Evolutionary conservation across 2,113 vertebrate species (phyloP).

Genomic region (Ciconia stormi): DNA sequence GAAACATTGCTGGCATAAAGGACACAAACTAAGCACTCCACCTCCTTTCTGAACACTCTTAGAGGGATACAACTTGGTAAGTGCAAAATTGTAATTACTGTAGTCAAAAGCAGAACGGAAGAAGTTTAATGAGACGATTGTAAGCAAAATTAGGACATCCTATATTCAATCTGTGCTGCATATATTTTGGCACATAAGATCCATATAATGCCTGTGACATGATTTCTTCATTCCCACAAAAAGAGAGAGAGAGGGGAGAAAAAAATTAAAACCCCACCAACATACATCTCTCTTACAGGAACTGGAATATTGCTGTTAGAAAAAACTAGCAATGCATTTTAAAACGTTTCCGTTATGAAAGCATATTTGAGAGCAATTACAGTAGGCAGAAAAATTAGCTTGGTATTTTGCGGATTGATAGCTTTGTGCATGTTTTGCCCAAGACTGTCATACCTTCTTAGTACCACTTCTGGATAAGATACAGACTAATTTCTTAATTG

Average conservation of each 20-base stretch:
- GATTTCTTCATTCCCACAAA: neutral
- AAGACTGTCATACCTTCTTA: neutral
- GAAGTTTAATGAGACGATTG: neutral
- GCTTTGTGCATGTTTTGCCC: neutral
- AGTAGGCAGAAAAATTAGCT: neutral
- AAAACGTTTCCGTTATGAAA: neutral
- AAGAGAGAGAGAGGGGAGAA: neutral
- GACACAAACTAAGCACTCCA: neutral
- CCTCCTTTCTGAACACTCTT: neutral
- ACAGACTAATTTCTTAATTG: neutral
- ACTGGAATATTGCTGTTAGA: neutral
- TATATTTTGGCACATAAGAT: neutral
- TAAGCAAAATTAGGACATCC: neutral
- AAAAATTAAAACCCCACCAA: neutral
- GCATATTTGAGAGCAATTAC: neutral
- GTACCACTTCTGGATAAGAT: neutral
- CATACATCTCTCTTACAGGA: neutral
- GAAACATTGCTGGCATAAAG: neutral
- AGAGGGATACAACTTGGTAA: neutral
- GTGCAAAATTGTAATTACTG: neutral
- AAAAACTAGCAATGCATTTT: neutral
- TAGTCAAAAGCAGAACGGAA: neutral
- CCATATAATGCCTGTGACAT: neutral
- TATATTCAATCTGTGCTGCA: neutral
- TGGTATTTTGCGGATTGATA: neutral